Conservation (phyloP, 2,888 invertebrate genomes). For the Acronicta aceris region DNA sequence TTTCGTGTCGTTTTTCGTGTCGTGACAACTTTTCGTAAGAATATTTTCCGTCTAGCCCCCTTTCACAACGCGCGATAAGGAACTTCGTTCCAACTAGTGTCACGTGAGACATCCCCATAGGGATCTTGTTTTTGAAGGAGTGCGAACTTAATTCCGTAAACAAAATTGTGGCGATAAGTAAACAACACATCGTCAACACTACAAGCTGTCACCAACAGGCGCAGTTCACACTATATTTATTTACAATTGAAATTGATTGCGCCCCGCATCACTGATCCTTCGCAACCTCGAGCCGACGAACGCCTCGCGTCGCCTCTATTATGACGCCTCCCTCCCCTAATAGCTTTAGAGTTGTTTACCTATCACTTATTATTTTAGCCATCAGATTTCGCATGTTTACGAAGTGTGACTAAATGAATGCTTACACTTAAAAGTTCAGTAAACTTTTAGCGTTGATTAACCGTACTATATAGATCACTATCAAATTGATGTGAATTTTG, state of each 20-base stretch:
- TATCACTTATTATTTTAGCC: conserved; percentile 61
- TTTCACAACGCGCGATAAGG: too few relatives aligned
- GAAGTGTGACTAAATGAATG: conserved; percentile 10
- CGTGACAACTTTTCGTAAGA: too few relatives aligned
- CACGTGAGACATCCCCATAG: too few relatives aligned
- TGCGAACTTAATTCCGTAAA: conserved; percentile 4
- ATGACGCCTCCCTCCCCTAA: conserved; percentile 37
- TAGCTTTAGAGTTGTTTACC: conserved; percentile 57
- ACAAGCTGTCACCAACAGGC: conserved; percentile 68
- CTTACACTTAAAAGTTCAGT: conserved; percentile 8
- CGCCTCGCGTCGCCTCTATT: conserved; percentile 36
- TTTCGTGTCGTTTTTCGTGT: too few relatives aligned
- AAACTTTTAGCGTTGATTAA: too few relatives aligned
- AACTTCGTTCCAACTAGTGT: too few relatives aligned
- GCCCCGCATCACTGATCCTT: conserved; percentile 48
- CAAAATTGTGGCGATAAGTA: conserved; percentile 35
- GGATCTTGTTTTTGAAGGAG: too few relatives aligned
- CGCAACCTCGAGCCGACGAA: conserved; percentile 46
- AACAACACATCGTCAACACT: conserved; percentile 37
- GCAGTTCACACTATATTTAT: conserved; percentile 76
- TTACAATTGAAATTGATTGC: conserved; percentile 79
- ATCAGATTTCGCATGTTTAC: conserved; percentile 43
- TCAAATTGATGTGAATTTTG: conserved; percentile 23
- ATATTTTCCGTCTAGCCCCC: too few relatives aligned
- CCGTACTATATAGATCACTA: too few relatives aligned